Evolutionary conservation across 1,140 invertebrate genomes (phyloP).

Genomic region (Drosophila kurseongensis): DNA sequence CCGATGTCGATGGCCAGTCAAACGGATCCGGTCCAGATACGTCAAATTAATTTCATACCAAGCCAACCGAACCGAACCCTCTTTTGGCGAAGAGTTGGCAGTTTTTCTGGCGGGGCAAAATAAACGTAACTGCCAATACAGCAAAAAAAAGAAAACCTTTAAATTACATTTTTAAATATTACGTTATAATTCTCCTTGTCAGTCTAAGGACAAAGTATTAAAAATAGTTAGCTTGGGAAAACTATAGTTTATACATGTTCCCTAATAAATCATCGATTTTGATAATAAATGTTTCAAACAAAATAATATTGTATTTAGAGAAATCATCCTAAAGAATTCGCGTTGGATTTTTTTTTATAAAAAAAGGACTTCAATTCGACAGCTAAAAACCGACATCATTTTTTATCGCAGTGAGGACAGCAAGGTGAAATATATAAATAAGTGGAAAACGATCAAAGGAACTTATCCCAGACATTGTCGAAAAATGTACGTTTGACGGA

Average conservation of each 20-base stretch:
- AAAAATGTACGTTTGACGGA: neutral
- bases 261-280: too few species aligned
- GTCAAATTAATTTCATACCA: slow-evolving; percentile 35
- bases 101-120: neutral
- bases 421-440: neutral
- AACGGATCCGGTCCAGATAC: slow-evolving; percentile 32
- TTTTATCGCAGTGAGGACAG: neutral
- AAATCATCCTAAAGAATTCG: neutral
- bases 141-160: too few species aligned
- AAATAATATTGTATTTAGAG: neutral
- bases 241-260: too few species aligned
- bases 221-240: too few species aligned
- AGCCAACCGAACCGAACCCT: slow-evolving; percentile 15
- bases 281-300: too few species aligned
- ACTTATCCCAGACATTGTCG: neutral
- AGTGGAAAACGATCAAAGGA: neutral
- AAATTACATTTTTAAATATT: too few species aligned
- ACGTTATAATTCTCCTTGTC: too few species aligned
- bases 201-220: too few species aligned
- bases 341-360: neutral
- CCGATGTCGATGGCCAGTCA: slow-evolving; percentile 33
- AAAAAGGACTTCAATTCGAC: too few species aligned
- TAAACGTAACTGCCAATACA: too few species aligned
- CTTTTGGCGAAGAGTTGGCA: slow-evolving; percentile 12
- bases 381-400: neutral